A percentile compares a stretch with the other conserved stretches of the same genome.
Evolutionary conservation across 2,797 vertebrate genomes (phyloP).

Genomic region (Anisognathus igniventris): DNA sequence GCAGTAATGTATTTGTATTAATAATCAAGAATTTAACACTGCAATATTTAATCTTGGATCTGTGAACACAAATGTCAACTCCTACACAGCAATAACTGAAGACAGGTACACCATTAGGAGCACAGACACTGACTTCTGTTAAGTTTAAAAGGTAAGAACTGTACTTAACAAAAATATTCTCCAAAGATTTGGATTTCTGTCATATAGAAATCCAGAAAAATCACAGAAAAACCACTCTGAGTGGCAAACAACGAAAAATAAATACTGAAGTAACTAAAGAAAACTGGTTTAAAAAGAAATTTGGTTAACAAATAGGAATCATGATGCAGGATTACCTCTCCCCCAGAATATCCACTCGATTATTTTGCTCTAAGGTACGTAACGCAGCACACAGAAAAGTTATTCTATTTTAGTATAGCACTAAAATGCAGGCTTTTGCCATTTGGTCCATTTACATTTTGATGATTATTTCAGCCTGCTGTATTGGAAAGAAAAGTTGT

Average conservation of each 20-base stretch:
- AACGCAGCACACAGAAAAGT: background rate
- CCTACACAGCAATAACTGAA: constrained; percentile 8
- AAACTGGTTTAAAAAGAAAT: background rate
- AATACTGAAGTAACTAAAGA: background rate
- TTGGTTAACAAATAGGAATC: background rate
- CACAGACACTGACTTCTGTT: background rate
- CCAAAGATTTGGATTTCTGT: background rate
- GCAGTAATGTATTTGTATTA: constrained; percentile 31
- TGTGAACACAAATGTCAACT: background rate
- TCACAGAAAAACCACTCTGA: background rate
- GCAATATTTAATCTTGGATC: background rate
- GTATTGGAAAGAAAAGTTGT: background rate
- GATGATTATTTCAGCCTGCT: background rate
- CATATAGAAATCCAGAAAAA: background rate
- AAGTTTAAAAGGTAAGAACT: background rate
- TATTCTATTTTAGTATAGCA: background rate
- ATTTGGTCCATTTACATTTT: constrained; percentile 23
- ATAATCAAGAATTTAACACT: constrained; percentile 11
- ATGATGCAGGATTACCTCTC: background rate
- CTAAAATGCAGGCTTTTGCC: background rate
- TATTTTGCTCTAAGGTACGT: background rate
- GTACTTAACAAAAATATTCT: background rate
- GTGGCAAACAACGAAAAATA: background rate
- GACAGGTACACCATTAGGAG: constrained; percentile 3
- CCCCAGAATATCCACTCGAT: background rate